Percentiles rank a stretch among this genome's conserved stretches.
phyloP scores from a whole-genome alignment of 2,888 invertebrate species.

The Thera britannica region DNA sequence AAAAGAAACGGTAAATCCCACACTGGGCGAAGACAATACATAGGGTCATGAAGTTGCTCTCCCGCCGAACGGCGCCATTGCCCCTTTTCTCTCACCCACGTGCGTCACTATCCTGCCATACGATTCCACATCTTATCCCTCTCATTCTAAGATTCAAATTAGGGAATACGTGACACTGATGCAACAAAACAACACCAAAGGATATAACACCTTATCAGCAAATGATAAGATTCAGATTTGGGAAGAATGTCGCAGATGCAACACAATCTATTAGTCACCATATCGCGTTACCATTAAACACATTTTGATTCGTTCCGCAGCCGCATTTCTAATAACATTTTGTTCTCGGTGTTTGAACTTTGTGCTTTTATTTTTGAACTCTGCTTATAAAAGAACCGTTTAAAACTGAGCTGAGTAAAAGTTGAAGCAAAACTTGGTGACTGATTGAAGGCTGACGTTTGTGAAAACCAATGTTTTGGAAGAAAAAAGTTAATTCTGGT shows the following conservation, averaged over 20 bases:
- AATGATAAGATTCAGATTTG: slow-evolving; percentile 58
- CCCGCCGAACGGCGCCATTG: slow-evolving; percentile 80
- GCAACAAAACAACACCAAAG: slow-evolving; percentile 56
- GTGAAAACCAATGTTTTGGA: neutral
- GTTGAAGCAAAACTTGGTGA: neutral
- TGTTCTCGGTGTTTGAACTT: slow-evolving; percentile 79
- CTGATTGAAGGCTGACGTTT: neutral
- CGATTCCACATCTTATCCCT: slow-evolving; percentile 62
- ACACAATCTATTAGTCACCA: slow-evolving; percentile 71
- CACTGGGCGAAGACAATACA: slow-evolving; percentile 78
- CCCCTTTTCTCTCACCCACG: slow-evolving; percentile 69
- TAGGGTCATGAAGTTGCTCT: slow-evolving; percentile 78
- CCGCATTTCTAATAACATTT: slow-evolving; percentile 69
- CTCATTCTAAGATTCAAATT: slow-evolving; percentile 57
- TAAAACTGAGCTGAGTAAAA: neutral
- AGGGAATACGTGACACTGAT: slow-evolving; percentile 45
- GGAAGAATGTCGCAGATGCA: slow-evolving; percentile 49
- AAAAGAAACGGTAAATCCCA: slow-evolving; percentile 78
- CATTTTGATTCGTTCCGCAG: slow-evolving; percentile 66
- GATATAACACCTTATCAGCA: slow-evolving; percentile 62
- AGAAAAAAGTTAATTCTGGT: neutral
- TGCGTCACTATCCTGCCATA: slow-evolving; percentile 67
- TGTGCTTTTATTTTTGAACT: slow-evolving; percentile 72
- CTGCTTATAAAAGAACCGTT: slow-evolving; percentile 59
- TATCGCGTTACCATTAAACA: slow-evolving; percentile 72